Base-by-base conservation (phyloP, 2,888 invertebrate species). In the Mythimna albipuncta region DNA sequence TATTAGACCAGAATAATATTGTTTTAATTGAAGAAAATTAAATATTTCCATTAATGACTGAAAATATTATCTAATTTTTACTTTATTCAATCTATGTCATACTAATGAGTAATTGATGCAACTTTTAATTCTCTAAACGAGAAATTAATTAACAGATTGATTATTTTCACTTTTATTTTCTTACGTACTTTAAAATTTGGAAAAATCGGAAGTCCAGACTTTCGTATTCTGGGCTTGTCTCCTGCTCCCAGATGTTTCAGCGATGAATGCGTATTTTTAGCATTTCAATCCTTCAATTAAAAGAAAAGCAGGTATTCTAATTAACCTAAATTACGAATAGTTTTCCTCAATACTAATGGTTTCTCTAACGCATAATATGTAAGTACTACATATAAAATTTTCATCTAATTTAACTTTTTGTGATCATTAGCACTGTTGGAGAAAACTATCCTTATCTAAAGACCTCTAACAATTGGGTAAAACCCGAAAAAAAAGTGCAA, bases 61-160 rank as follows among this genome's bases (percentile, higher is more conserved):
- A 21, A 35, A 7, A 75, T 58, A 32, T 47, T 57, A 26, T 26
- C 26, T 26, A 11, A 11, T 19, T 13, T 44, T 58, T 68, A 4
- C 10, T 50, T 62, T 55, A 77, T 50, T 77, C 32, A 54, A 61
- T 70, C 77, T 0, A 32, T 59, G 54, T 47, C 68, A 41, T 54
- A 61, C 21, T 69, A 77, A 77, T 70, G 19, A 44, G 21, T 57
- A 52, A 69, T 59, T 47, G 26, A 77, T 54, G 11, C 59, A 19
- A 54, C 58, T 38, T 77, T 61, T n/a, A 61, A 41, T 70, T 61
- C 21, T 61, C 11, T 61, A 62, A 62, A 50, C 32, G 54, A 62
- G 21, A 11, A 61, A 61, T 54, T 54, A 77, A 69, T 77, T 77
- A 69, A 41, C 5, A 32, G 32, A 32, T 32, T 32, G 19, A 54